phyloP scores from a whole-genome alignment of 2,797 vertebrate species.

The Xenentodon cancila region DNA sequence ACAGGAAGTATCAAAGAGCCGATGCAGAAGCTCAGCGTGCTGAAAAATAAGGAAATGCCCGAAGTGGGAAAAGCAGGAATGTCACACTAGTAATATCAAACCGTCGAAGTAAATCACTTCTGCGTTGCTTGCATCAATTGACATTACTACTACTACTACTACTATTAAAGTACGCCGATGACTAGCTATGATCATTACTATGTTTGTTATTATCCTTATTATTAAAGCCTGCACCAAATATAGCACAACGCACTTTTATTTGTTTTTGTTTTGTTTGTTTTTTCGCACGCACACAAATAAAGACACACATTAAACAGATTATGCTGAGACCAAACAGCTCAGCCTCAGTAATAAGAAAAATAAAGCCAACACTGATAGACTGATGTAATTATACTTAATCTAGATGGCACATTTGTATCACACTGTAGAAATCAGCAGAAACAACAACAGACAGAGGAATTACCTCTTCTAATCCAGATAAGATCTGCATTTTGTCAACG shows the following conservation, averaged over 20 bases:
- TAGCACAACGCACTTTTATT: neutral
- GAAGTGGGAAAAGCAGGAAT: neutral
- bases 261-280: neutral
- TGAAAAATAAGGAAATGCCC: slow-evolving; percentile 26
- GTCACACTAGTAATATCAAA: neutral
- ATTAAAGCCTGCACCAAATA: neutral
- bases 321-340: slow-evolving; percentile 15
- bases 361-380: slow-evolving; percentile 32
- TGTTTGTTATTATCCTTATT: too few species aligned
- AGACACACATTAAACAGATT: slow-evolving; percentile 19
- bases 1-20: slow-evolving; percentile 29
- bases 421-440: slow-evolving; percentile 27
- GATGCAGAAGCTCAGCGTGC: slow-evolving; percentile 10
- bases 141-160: too few species aligned
- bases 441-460: slow-evolving; percentile 34
- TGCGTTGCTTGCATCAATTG: too few species aligned
- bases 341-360: slow-evolving; percentile 26
- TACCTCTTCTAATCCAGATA: slow-evolving; percentile 19
- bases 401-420: slow-evolving; percentile 24
- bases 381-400: slow-evolving; percentile 28
- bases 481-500: slow-evolving; percentile 25
- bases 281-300: slow-evolving; percentile 3
- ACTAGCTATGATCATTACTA: too few species aligned
- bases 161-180: too few species aligned
- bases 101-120: too few species aligned